Evolutionary conservation across 2,797 vertebrate species (phyloP).

Genomic region (Clarias laeviceps): DNA sequence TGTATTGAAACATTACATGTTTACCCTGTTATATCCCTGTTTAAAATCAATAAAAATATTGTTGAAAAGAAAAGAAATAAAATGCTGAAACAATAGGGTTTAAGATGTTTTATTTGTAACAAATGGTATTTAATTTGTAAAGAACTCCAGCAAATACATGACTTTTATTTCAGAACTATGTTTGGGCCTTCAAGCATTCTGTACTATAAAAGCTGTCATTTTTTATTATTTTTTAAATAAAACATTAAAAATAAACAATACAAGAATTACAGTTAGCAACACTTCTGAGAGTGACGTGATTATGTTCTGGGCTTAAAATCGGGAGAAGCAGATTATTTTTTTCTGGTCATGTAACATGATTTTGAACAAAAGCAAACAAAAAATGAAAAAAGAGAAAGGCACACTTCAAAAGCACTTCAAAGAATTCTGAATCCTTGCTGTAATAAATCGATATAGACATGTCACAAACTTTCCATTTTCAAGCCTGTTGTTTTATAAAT

Average conservation of each 20-base stretch:
- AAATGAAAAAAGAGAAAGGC: not conserved
- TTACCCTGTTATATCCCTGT: too few species aligned
- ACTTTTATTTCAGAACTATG: constrained; percentile 81
- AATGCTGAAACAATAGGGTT: not conserved
- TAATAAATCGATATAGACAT: not conserved
- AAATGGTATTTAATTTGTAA: constrained; percentile 96
- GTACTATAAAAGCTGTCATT: constrained; percentile 7
- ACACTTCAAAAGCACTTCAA: not conserved
- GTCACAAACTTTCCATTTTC: not conserved
- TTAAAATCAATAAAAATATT: too few species aligned
- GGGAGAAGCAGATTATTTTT: not conserved
- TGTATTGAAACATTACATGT: too few species aligned
- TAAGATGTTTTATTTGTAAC: constrained; percentile 81
- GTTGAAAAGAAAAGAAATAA: not conserved
- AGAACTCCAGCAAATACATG: constrained; percentile 92
- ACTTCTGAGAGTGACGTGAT: not conserved
- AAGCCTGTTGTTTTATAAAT: not conserved
- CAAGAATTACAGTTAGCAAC: not conserved
- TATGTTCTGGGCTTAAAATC: not conserved
- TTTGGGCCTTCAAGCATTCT: constrained; percentile 78
- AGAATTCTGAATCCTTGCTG: not conserved
- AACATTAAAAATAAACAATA: not conserved
- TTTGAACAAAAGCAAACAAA: not conserved
- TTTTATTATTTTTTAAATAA: not conserved
- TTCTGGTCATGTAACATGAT: not conserved